phyloP scores from a whole-genome alignment of 1,140 invertebrate species.

The Hyposmocoma kahamanoa region DNA sequence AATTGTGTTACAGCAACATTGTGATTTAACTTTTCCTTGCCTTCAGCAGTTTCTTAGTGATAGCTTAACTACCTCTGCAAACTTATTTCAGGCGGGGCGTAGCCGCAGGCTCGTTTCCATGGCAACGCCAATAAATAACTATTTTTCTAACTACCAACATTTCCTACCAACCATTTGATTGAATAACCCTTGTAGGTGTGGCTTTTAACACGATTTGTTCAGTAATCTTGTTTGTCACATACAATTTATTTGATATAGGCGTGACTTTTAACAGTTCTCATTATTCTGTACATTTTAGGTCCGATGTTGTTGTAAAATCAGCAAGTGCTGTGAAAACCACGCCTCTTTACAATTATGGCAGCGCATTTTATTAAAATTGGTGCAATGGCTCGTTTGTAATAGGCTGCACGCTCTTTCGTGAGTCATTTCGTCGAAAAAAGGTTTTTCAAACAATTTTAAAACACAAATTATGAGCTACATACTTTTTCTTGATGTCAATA shows the following conservation, averaged over 20 bases:
- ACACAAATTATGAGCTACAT: too few species aligned
- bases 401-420: too few species aligned
- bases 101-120: constrained; percentile 16
- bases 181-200: constrained; percentile 28
- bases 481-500: too few species aligned
- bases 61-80: neutral
- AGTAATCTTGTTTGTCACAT: constrained; percentile 39
- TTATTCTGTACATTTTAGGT: neutral
- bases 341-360: constrained; percentile 18
- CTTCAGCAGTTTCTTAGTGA: neutral
- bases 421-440: too few species aligned
- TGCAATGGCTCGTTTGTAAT: too few species aligned
- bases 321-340: constrained; percentile 9
- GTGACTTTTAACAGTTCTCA: constrained; percentile 31
- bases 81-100: neutral
- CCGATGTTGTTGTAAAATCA: neutral
- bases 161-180: constrained; percentile 9
- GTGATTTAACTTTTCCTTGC: neutral
- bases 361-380: too few species aligned
- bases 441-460: too few species aligned
- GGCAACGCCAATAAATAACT: constrained; percentile 20
- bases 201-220: constrained; percentile 44
- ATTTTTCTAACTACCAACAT: constrained; percentile 4
- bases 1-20: neutral
- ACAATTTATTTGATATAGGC: constrained; percentile 36